Base-by-base conservation (phyloP, 1,140 invertebrate species). In the Lepidurus packardi region DNA sequence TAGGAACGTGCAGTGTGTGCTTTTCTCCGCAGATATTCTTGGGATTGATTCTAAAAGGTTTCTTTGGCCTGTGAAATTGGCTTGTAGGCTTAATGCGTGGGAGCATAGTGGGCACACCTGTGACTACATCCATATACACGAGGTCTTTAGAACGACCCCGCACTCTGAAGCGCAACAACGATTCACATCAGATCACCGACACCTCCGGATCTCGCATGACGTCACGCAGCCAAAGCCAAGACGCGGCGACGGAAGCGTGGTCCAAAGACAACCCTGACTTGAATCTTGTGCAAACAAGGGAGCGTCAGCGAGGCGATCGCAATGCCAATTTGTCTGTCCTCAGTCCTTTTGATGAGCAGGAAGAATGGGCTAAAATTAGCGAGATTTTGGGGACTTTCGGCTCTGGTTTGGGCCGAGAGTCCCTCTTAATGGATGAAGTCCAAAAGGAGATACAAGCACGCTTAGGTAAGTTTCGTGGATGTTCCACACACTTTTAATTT, bases 351-450 rank as follows among this genome's bases (percentile, higher is more conserved):
- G 94, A 96, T 87, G 94, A 96, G 83, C 89, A 93, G 83, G 94
- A 96, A 86, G 95, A 97, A 85, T 97, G 95, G 93, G 93, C 93
- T 1, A 95, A 96, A 85, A 97, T 98, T 79, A 93, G 93, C 9
- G 94, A 96, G 85, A 96, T 96, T 79, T 95, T 98, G 90, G 93
- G 93, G 24, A 93, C 93, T 1, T 94, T 97, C 82, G 94, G 94
- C 43, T 83, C 84, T 43, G 84, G 84, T 76, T 83, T 83, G 78
- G 81, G 92, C 1, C 91, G 42, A n/a, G 77, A 76, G 16, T 76
- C 74, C 7, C 10, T 94, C 4, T 94, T 95, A 84, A 90, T 94
- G 44, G 90, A 89, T 9, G 93, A 95, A 81, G 86, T 94, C 80
- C 92, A 94, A 83, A 90, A 92, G 82, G 92, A 94, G 84, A 94